phyloP scores from a whole-genome alignment of 2,888 invertebrate genomes.

The Harpalus rufipes region DNA sequence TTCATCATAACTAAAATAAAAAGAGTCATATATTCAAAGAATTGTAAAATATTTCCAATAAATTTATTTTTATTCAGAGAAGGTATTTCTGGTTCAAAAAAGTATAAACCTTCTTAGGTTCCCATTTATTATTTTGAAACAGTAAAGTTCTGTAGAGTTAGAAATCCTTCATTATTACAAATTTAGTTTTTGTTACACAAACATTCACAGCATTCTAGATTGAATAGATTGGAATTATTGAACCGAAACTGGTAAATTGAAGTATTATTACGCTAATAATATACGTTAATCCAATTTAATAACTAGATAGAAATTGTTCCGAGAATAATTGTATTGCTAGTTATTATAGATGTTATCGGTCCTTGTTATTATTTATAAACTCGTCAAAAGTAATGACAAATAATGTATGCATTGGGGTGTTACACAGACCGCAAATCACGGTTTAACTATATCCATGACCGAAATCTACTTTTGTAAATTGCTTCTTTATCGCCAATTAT shows the following conservation, averaged over 20 bases:
- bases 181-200: constrained; percentile 13
- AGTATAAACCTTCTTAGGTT: constrained; percentile 20
- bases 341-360: constrained; percentile 25
- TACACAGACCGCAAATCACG: constrained; percentile 13
- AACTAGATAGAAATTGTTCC: constrained; percentile 16
- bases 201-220: constrained; percentile 8
- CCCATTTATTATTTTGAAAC: constrained; percentile 3
- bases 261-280: constrained; percentile 35
- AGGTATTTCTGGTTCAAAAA: constrained; percentile 7
- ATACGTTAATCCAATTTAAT: constrained; percentile 22
- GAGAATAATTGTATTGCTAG: constrained; percentile 7
- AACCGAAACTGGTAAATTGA: constrained; percentile 33
- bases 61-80: constrained; percentile 31
- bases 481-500: constrained; percentile 2
- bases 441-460: constrained; percentile 19
- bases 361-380: constrained; percentile 22
- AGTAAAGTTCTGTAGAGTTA: neutral
- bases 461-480: constrained; percentile 21
- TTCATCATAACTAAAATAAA: constrained; percentile 37
- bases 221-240: constrained; percentile 3
- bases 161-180: neutral
- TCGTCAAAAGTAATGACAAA: constrained; percentile 22
- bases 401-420: constrained; percentile 22
- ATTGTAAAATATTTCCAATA: constrained; percentile 33
- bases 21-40: constrained; percentile 22